Base-by-base conservation (phyloP, 2,113 vertebrate genomes). In the Salvelinus namaycush region DNA sequence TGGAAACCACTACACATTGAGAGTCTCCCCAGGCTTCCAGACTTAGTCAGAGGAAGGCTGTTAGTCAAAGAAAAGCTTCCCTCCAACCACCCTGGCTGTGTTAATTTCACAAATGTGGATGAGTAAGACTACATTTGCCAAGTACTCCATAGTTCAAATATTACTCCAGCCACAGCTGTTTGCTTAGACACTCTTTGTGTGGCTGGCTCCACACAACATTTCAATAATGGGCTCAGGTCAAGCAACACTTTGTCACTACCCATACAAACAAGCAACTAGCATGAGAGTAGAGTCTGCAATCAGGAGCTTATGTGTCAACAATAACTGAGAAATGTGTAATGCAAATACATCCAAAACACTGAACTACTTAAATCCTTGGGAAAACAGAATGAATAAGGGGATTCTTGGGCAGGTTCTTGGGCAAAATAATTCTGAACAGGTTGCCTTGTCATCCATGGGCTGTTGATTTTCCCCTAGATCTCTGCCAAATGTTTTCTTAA, bases 71-170 rank as follows among this genome's bases (percentile, higher is more conserved):
- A 16, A 51, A 77, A 81, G 68, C 39, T 27, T 31, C 75, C 80
- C 73, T 72, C 73, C 4, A 16, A 51, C 68, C 77, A 34, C 44
- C 73, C 80, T 70, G 72, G 74, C 76, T 76, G 79, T 85, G 81
- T 87, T 86, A 85, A 85, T 85, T 90, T 87, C 84, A 84, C 78
- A 87, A 89, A 87, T 83, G 76, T 75, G 80, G 75, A 83, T 70
- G 78, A 83, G 77, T 87, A 76, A 87, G 88, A 87, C 80, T 70
- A 44, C 24, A 87, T 88, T 81, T 89, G 82, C 81, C 86, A 84
- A 83, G 66, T 74, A 74, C 76, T 88, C 60, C 79, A 84, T 67
- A 13, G 72, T 82, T 74, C 68, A 86, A 89, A 78, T 70, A 70
- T 57, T 71, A 60, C 60, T 70, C 60, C 16, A 73, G 78, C 86